A percentile compares a stretch with the other conserved stretches of the same genome.
Evolutionary conservation across 2,797 vertebrate species (phyloP).

Genomic region (Clarias pachynema): DNA sequence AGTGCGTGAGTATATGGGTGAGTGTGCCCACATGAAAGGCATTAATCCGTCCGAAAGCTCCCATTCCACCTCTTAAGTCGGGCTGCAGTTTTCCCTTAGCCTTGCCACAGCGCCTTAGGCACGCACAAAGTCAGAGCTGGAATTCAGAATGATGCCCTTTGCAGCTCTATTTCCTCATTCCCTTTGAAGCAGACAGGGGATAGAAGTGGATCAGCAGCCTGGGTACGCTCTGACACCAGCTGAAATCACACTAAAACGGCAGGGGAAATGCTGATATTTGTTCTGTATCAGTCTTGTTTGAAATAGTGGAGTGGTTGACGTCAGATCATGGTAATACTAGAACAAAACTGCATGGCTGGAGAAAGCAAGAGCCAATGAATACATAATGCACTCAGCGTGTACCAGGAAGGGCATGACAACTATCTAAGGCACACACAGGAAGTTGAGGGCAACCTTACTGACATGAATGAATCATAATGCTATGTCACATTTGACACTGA

Average conservation of each 20-base stretch:
- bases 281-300: slow-evolving; percentile 42
- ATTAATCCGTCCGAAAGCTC: slow-evolving; percentile 55
- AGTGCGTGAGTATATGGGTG: slow-evolving; percentile 23
- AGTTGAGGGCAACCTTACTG: slow-evolving; percentile 26
- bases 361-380: slow-evolving; percentile 33
- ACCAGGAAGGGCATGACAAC: slow-evolving; percentile 26
- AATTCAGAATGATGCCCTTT: slow-evolving; percentile 54
- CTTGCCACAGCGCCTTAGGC: slow-evolving; percentile 50
- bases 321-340: slow-evolving; percentile 34
- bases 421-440: slow-evolving; percentile 30
- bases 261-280: slow-evolving; percentile 47
- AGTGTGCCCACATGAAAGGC: slow-evolving; percentile 51
- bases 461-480: slow-evolving; percentile 41
- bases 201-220: slow-evolving; percentile 50
- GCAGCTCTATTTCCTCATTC: slow-evolving; percentile 58
- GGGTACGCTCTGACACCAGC: slow-evolving; percentile 51
- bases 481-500: slow-evolving; percentile 35
- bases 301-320: slow-evolving; percentile 50
- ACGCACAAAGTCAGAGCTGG: slow-evolving; percentile 52
- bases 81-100: slow-evolving; percentile 55
- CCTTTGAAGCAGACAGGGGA: slow-evolving; percentile 59
- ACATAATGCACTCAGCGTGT: slow-evolving; percentile 19
- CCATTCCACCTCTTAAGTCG: slow-evolving; percentile 50
- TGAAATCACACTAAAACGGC: slow-evolving; percentile 55
- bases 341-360: slow-evolving; percentile 23